A percentile compares a stretch with the other conserved stretches of the same genome.
Evolutionary conservation across 2,888 invertebrate genomes (phyloP).

Genomic region (Netelia fuscicornis): DNA sequence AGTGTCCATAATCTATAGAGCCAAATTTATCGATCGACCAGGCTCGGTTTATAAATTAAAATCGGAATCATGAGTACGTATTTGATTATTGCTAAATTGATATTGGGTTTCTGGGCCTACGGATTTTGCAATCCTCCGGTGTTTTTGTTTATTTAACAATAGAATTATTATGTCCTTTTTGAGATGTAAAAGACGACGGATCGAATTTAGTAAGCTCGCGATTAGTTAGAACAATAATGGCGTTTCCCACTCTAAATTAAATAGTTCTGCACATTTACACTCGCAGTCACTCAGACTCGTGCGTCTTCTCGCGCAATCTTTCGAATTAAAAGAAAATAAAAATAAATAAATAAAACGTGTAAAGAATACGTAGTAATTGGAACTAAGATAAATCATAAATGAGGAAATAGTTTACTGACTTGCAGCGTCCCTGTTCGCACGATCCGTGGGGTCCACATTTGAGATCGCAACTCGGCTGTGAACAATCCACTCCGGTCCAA

Average conservation of each 20-base stretch:
- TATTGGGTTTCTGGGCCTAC: no score
- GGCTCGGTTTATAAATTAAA: background rate
- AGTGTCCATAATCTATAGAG: background rate
- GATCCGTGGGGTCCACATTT: constrained; percentile 98
- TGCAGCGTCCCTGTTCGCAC: constrained; percentile 95
- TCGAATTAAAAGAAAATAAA: background rate
- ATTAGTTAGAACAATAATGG: no score
- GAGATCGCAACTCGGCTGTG: constrained; percentile 96
- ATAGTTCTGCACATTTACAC: no score
- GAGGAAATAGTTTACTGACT: constrained; percentile 78
- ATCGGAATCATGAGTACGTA: background rate
- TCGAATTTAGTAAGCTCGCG: no score
- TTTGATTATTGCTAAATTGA: background rate
- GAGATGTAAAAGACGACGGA: no score
- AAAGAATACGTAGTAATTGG: background rate
- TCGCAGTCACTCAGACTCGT: no score
- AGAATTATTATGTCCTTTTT: no score
- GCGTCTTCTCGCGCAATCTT: background rate
- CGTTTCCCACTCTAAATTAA: no score
- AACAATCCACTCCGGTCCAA: constrained; percentile 97
- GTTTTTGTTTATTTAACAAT: no score
- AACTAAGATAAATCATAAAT: background rate
- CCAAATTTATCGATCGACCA: background rate
- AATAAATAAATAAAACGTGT: background rate
- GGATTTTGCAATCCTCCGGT: no score